A percentile compares a stretch with the other conserved stretches of the same genome.
phyloP scores from a whole-genome alignment of 2,113 vertebrate genomes.

The Neolamprologus brichardi region DNA sequence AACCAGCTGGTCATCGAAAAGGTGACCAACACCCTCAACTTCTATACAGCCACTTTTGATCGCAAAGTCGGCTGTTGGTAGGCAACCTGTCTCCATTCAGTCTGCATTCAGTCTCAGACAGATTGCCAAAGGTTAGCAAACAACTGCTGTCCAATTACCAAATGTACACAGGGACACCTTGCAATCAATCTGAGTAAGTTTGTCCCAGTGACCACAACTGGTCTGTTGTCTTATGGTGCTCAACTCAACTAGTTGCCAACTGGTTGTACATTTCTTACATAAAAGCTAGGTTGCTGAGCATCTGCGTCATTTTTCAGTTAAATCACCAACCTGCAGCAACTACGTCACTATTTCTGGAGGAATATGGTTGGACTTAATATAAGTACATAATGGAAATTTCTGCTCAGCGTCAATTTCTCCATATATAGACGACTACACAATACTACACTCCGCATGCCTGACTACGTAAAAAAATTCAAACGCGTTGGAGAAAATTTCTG shows the following conservation, averaged over 20 bases:
- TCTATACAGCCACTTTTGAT: background rate
- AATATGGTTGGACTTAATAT: too few species aligned
- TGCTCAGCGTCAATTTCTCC: too few species aligned
- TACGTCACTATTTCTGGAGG: too few species aligned
- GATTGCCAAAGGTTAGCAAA: background rate
- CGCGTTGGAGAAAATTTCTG: too few species aligned
- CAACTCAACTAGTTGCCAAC: background rate
- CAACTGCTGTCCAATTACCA: background rate
- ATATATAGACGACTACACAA: too few species aligned
- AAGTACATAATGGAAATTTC: too few species aligned
- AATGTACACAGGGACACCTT: background rate
- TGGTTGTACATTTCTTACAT: background rate
- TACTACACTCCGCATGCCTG: too few species aligned
- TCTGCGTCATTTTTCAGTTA: too few species aligned
- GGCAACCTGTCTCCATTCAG: background rate
- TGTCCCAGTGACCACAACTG: background rate
- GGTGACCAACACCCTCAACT: background rate
- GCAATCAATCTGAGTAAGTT: fast-evolving
- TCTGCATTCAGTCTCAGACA: background rate
- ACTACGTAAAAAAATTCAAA: too few species aligned
- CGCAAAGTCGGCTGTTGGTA: fast-evolving
- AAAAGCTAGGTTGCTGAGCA: background rate
- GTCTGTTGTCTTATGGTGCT: background rate
- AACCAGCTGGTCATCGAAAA: background rate
- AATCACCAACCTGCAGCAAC: too few species aligned